Base-by-base conservation (phyloP, 2,113 vertebrate genomes). In the Dunckerocampus dactyliophorus region DNA sequence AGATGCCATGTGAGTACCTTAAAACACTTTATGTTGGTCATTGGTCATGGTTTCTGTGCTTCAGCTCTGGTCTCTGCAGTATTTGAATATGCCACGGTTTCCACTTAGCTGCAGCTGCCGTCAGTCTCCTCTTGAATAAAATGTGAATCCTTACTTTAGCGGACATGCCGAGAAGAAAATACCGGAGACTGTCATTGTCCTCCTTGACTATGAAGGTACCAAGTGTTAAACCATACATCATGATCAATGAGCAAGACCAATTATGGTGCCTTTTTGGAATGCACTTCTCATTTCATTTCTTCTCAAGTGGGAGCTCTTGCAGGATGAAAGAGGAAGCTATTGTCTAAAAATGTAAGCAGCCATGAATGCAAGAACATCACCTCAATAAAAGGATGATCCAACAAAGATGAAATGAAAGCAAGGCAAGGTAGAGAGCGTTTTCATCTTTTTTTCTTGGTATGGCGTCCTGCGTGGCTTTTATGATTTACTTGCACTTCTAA, bases 241-340 rank as follows among this genome's bases (percentile, higher is more conserved):
- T 53, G 24, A 31, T 28, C 51, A 16, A 8, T 28, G 22, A 22
- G 51, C 3, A 10, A 11, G 16, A 6, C 8, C 8, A 53, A 53
- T 17, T 7, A 50, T 37, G 16, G 8, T 63, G 22, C 54, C 48
- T 63, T 75, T 73, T 69, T 21, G 56, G 12, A 65, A 65, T 69
- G 60, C 16, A 67, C 16, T 74, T 71, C 47, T 71, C 43, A 59
- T 61, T 75, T 74, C 46, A 52, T 55, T 60, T 75, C 39, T 43
- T 43, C 39, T 43, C n/a, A 9, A 67, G 65, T 73, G 13, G 0
- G 22, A 75, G 28, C 61, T 54, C 15, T 54, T 14, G 51, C 62
- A 48, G 47, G 71, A 81, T 77, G 49, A 78, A 79, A 81, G 63
- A 54, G 48, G 64, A 24, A 60, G 60, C 68, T 69, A 63, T 59